These are phyloP conservation scores for Corella eumyota DNA, from an alignment of 23 tunicate species.

Conservation along the genomic window DNA sequence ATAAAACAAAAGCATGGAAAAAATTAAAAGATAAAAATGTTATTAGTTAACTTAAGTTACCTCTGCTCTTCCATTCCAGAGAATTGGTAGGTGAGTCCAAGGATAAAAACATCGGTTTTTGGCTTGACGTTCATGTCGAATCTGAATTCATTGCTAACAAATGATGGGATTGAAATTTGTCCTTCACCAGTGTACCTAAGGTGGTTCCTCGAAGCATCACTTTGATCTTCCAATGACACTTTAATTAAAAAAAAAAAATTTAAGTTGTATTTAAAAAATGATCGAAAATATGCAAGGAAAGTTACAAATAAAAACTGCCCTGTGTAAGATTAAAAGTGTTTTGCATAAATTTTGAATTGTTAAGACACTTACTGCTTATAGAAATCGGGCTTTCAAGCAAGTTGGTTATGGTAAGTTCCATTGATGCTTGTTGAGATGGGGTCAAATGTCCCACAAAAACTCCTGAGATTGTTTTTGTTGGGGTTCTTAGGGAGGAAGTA, in stretches of 20 bases:
- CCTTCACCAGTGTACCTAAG: slow-evolving; percentile 36
- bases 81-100: slow-evolving; percentile 38
- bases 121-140: slow-evolving; percentile 58
- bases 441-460: slow-evolving; percentile 4
- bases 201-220: slow-evolving; percentile 5
- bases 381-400: slow-evolving; percentile 12
- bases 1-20: not conserved
- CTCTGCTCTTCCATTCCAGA: slow-evolving; percentile 14
- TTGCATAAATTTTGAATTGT: not conserved
- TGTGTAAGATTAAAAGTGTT: too few relatives aligned
- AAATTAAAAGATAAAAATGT: not conserved
- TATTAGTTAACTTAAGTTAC: slow-evolving; percentile 7
- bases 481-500: slow-evolving; percentile 9
- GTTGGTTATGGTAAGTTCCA: slow-evolving; percentile 12
- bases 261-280: too few relatives aligned
- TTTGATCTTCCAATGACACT: slow-evolving; percentile 52
- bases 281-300: too few relatives aligned
- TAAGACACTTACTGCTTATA: slow-evolving; percentile 5
- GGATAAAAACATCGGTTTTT: slow-evolving; percentile 23
- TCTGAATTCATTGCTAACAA: slow-evolving; percentile 26
- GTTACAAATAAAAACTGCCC: too few relatives aligned
- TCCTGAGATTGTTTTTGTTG: slow-evolving; percentile 23
- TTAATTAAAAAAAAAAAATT: slow-evolving; percentile 3
- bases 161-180: slow-evolving; percentile 16
- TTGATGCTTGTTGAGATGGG: slow-evolving; percentile 7